A percentile compares a stretch with the other conserved stretches of the same genome.
Evolutionary conservation across 2,888 invertebrate species (phyloP).

Genomic region (Cheilosia grossa): DNA sequence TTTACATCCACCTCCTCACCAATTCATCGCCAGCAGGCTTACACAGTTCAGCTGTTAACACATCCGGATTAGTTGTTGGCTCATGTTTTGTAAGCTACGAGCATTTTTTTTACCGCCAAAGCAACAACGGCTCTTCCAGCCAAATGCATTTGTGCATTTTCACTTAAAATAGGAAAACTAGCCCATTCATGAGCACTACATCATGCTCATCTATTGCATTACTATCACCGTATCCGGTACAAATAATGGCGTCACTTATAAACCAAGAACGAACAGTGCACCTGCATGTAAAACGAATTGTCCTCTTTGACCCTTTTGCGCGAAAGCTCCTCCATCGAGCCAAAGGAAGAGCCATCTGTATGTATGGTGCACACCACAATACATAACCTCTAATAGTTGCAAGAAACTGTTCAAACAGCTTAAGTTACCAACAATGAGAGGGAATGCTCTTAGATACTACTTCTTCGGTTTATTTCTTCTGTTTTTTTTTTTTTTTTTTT

Average conservation of each 20-base stretch:
- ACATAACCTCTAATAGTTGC: conserved; percentile 27
- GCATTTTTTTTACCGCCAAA: too few species aligned
- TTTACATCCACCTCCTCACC: too few species aligned
- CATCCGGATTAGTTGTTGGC: too few species aligned
- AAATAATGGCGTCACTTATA: conserved; percentile 2
- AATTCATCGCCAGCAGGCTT: too few species aligned
- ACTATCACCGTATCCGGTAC: conserved; percentile 19
- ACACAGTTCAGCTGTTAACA: too few species aligned
- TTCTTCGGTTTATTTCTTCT: conserved; percentile 16
- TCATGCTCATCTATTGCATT: neutral
- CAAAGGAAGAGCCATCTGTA: conserved; percentile 1
- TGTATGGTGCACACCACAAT: conserved; percentile 27
- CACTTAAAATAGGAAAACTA: too few species aligned
- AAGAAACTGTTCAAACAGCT: conserved; percentile 36
- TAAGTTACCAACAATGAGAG: conserved; percentile 30
- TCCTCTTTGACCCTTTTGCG: conserved; percentile 26
- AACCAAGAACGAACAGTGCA: conserved; percentile 8
- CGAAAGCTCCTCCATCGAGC: neutral
- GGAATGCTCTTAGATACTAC: neutral
- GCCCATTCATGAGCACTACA: too few species aligned
- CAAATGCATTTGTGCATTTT: too few species aligned
- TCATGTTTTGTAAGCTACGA: too few species aligned
- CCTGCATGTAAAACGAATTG: conserved; percentile 23
- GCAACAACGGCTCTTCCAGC: too few species aligned
- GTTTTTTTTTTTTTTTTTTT: too few species aligned